phyloP scores from a whole-genome alignment of 2,113 vertebrate species.

The Cottus gobio region DNA sequence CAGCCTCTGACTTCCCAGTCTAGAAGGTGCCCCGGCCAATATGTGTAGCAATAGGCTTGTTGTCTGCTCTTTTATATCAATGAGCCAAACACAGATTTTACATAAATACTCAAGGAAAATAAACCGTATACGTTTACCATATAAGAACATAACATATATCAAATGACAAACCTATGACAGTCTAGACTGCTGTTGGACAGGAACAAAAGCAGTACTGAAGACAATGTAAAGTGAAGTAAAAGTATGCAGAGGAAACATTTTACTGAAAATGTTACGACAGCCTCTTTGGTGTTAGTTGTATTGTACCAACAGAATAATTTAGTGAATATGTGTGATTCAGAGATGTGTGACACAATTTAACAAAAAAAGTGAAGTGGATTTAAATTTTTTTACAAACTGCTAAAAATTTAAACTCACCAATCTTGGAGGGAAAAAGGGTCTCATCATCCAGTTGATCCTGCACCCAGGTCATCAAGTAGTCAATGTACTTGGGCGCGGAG shows the following conservation, averaged over 20 bases:
- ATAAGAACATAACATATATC: not conserved
- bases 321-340: not conserved
- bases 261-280: not conserved
- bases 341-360: not conserved
- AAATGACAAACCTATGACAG: not conserved
- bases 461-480: slow-evolving; percentile 99
- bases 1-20: not conserved
- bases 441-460: slow-evolving; percentile 98
- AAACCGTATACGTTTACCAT: too few species aligned
- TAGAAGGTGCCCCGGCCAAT: too few species aligned
- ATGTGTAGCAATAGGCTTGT: not conserved
- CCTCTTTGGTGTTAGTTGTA: not conserved
- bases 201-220: too few species aligned
- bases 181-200: not conserved
- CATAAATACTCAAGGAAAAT: not conserved
- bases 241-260: not conserved
- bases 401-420: slow-evolving; percentile 83
- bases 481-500: slow-evolving; percentile 97
- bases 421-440: slow-evolving; percentile 97
- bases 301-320: not conserved
- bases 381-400: not conserved
- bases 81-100: not conserved
- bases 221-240: too few species aligned
- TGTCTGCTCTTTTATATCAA: not conserved
- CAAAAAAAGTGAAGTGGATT: slow-evolving; percentile 6